These are phyloP conservation scores for Leptinotarsa texana DNA, from an alignment of 1,140 invertebrate species.

Conservation along the genomic window DNA sequence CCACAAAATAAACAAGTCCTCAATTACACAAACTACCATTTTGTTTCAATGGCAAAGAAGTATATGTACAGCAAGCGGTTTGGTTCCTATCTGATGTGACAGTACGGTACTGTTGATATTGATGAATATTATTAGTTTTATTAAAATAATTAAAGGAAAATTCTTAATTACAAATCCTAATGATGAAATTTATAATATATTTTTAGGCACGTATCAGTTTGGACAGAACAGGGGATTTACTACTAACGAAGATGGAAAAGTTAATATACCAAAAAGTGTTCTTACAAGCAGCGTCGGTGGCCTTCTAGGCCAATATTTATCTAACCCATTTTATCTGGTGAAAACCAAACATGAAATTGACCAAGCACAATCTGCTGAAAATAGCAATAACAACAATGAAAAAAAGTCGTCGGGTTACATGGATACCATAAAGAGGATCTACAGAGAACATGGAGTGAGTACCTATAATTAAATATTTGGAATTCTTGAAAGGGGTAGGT, in stretches of 20 bases:
- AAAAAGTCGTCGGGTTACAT: conserved; percentile 21
- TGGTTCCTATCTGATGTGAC: too few relatives aligned
- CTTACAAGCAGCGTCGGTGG: conserved; percentile 74
- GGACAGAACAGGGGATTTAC: conserved; percentile 61
- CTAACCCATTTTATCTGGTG: conserved; percentile 83
- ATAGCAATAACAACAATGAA: conserved; percentile 16
- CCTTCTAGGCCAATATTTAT: conserved; percentile 71
- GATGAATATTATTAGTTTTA: too few relatives aligned
- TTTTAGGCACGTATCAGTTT: conserved; percentile 40
- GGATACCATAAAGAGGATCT: conserved; percentile 29
- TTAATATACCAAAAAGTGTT: conserved; percentile 68
- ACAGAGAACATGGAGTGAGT: conserved; percentile 33
- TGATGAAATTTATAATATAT: neutral
- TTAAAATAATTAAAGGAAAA: too few relatives aligned
- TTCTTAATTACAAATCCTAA: too few relatives aligned
- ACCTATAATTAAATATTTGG: neutral
- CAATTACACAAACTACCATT: too few relatives aligned
- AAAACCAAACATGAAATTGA: conserved; percentile 85
- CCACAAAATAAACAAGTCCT: too few relatives aligned
- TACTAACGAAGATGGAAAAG: conserved; percentile 68
- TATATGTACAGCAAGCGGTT: too few relatives aligned
- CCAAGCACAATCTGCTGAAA: conserved; percentile 48
- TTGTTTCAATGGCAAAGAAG: too few relatives aligned
- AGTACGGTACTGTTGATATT: too few relatives aligned
- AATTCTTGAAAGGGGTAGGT: neutral